phyloP scores from a whole-genome alignment of 2,888 invertebrate genomes.

The Scaptomyza flava region DNA sequence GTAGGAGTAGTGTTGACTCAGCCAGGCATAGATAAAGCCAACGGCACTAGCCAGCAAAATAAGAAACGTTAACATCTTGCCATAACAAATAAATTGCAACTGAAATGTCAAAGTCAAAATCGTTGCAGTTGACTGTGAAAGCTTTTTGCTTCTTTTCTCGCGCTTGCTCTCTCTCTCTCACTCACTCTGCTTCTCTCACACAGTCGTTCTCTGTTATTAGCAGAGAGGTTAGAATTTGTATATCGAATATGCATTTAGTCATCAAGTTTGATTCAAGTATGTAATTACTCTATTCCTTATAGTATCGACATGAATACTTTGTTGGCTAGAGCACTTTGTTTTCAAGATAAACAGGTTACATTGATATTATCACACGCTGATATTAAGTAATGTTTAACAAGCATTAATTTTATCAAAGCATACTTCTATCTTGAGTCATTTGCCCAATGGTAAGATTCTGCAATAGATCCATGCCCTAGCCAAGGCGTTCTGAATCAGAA shows the following conservation, averaged over 20 bases:
- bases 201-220: not conserved
- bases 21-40: conserved; percentile 33
- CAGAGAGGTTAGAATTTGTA: not conserved
- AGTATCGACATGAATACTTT: not conserved
- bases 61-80: conserved; percentile 44
- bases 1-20: conserved; percentile 53
- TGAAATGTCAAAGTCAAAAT: conserved; percentile 6
- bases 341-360: not conserved
- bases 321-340: not conserved
- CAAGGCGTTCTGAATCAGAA: no score
- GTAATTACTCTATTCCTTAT: not conserved
- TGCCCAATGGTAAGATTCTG: conserved; percentile 82
- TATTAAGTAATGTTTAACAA: not conserved
- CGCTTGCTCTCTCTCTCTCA: conserved; percentile 3
- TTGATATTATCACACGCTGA: not conserved
- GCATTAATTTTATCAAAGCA: not conserved
- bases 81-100: conserved; percentile 24
- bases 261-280: not conserved
- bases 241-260: not conserved
- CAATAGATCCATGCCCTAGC: conserved; percentile 59
- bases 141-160: conserved; percentile 11
- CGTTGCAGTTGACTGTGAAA: not conserved
- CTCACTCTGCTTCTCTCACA: not conserved
- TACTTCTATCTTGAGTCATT: conserved; percentile 64
- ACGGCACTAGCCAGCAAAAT: conserved; percentile 22